Base-by-base conservation (phyloP, 2,888 invertebrate species). In the Gortyna flavago region DNA sequence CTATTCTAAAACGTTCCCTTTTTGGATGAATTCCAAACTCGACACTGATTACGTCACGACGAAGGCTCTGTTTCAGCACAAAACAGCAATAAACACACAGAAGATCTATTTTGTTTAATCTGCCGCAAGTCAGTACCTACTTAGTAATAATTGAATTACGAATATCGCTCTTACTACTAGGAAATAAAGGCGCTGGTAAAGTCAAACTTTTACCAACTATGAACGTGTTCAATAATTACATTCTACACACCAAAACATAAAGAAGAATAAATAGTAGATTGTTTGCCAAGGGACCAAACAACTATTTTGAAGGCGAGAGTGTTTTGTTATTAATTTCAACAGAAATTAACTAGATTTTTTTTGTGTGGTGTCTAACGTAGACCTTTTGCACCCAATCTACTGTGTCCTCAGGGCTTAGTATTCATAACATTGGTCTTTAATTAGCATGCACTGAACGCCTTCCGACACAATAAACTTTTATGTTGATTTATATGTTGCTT, bases 341-440 rank as follows among this genome's bases (percentile, higher is more conserved):
- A 61, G 29, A 38, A 38, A 38, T 38, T 35, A 5, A 35, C 35
- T n/a, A n/a, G n/a, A n/a, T n/a, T 48, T 67, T 48, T 18, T 8
- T 32, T 13, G 9, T 29, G 41, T 11, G n/a, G 9, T 13, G 18
- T n/a, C 2, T 16, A 35, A 5, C 13, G 16, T 72, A 16, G 7
- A 51, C 48, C 75, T 83, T 83, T 13, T 80, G 48, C 0, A 16
- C 6, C 2, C 0, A 13, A 25, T 1, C 59, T 64, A 5, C 21
- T 9, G 2, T 66, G 51, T 4, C 65, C 3, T 35, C 18, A 76
- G 70, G 73, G 84, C 75, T 77, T 67, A 74, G 85, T 91, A 92
- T 92, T 92, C 91, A 92, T 90, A 88, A 86, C 85, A 87, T 83
- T 86, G 81, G 85, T 84, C 76, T 89, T 81, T 90, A 91, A 92